A percentile compares a stretch with the other conserved stretches of the same genome.
Conservation (phyloP, 1,140 invertebrate species). For the Globodera ellingtonae region DNA sequence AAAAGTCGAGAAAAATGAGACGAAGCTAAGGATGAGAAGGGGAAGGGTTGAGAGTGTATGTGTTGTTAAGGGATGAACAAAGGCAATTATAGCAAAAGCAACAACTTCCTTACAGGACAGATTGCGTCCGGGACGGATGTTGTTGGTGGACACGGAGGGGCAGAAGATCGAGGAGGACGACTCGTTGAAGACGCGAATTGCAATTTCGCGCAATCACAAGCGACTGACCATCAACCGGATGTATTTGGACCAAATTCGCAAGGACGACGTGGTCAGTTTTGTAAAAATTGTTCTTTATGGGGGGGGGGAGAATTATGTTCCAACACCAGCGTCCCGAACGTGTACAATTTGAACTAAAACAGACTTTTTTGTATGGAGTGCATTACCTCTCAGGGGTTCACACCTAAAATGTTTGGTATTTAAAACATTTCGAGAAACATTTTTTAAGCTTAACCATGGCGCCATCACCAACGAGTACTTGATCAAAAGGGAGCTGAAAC, state of each 20-base stretch:
- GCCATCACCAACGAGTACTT: slow-evolving; percentile 63
- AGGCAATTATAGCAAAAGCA: slow-evolving; percentile 5
- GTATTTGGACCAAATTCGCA: slow-evolving; percentile 77
- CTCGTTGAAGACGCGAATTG: slow-evolving; percentile 85
- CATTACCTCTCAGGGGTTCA: too few species aligned
- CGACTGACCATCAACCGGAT: slow-evolving; percentile 75
- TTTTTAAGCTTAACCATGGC: slow-evolving; percentile 58
- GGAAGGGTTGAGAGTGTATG: neutral
- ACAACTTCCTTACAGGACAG: slow-evolving; percentile 76
- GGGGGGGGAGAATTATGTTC: too few species aligned
- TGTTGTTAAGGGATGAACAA: slow-evolving; percentile 5
- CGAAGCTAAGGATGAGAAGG: neutral
- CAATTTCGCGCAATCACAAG: slow-evolving; percentile 81
- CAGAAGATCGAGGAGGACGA: slow-evolving; percentile 90
- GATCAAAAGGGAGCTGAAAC: slow-evolving; percentile 53
- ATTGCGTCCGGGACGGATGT: slow-evolving; percentile 94
- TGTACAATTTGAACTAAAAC: too few species aligned
- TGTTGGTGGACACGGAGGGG: slow-evolving; percentile 89
- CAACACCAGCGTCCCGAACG: too few species aligned
- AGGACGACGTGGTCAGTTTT: slow-evolving; percentile 60
- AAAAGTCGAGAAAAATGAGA: slow-evolving; percentile 3
- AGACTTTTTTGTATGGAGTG: too few species aligned
- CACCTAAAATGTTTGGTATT: too few species aligned
- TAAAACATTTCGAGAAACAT: too few species aligned
- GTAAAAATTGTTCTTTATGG: neutral